Conservation (phyloP, 2,888 invertebrate species). For the Pristionchus arcanus region DNA sequence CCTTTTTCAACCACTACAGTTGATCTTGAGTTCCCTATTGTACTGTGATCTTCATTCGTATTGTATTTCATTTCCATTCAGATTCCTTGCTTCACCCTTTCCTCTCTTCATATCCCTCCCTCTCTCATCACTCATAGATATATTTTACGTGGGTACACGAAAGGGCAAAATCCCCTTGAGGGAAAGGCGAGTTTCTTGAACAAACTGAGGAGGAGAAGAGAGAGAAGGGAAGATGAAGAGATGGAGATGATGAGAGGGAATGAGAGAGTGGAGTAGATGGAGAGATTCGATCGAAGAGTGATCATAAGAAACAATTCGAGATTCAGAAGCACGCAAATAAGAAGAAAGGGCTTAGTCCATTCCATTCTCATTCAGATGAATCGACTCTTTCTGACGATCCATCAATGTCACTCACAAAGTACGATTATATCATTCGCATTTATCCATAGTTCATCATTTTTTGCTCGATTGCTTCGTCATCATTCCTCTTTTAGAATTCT, state of each 20-base stretch:
- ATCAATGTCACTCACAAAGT: neutral
- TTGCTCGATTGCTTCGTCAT: neutral
- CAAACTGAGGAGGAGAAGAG: slow-evolving; percentile 31
- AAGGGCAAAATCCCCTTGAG: slow-evolving; percentile 20
- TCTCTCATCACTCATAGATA: slow-evolving; percentile 12
- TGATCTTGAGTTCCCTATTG: neutral
- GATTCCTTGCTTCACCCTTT: neutral
- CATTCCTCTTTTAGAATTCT: neutral
- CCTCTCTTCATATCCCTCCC: neutral
- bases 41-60: neutral
- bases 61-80: neutral
- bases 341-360: slow-evolving; percentile 10
- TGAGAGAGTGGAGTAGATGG: slow-evolving; percentile 14
- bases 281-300: slow-evolving; percentile 25
- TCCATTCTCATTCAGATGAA: neutral
- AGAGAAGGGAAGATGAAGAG: slow-evolving; percentile 22
- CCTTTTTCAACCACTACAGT: neutral
- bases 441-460: neutral
- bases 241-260: neutral
- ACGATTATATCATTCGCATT: neutral
- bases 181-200: slow-evolving; percentile 41
- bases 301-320: slow-evolving; percentile 47
- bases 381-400: neutral
- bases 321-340: slow-evolving; percentile 25
- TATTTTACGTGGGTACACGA: slow-evolving; percentile 42